phyloP scores from a whole-genome alignment of 2,113 vertebrate species.

The Cathartes aura region DNA sequence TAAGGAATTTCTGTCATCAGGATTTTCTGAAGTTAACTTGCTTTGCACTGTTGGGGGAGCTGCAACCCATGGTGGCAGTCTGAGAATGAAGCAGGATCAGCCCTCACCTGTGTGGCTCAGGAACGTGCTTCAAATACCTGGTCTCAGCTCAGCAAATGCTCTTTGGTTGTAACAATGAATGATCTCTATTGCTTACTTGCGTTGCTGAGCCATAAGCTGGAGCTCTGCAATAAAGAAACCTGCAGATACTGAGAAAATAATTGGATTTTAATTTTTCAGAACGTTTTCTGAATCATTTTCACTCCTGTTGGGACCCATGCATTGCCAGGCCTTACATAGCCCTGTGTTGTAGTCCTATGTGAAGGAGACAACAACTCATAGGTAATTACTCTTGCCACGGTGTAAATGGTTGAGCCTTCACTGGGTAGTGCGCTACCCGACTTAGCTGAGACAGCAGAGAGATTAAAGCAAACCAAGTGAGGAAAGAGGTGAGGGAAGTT shows the following conservation, averaged over 20 bases:
- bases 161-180: background rate
- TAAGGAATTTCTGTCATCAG: background rate
- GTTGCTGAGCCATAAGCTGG: background rate
- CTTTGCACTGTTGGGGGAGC: background rate
- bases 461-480: background rate
- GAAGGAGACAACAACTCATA: background rate
- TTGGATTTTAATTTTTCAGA: background rate
- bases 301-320: background rate
- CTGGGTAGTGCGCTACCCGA: background rate
- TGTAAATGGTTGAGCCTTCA: background rate
- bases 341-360: background rate
- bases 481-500: background rate
- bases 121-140: background rate
- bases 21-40: background rate
- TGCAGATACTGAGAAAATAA: background rate
- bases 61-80: background rate
- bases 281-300: background rate
- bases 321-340: background rate
- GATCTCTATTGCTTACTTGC: background rate
- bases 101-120: background rate
- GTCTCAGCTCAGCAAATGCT: background rate
- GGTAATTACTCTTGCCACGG: background rate
- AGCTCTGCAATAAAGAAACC: background rate
- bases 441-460: accelerated
- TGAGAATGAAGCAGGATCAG: background rate